These are phyloP conservation scores for Nomada hirtipes DNA, from an alignment of 2,888 invertebrate species.

Conservation along the genomic window DNA sequence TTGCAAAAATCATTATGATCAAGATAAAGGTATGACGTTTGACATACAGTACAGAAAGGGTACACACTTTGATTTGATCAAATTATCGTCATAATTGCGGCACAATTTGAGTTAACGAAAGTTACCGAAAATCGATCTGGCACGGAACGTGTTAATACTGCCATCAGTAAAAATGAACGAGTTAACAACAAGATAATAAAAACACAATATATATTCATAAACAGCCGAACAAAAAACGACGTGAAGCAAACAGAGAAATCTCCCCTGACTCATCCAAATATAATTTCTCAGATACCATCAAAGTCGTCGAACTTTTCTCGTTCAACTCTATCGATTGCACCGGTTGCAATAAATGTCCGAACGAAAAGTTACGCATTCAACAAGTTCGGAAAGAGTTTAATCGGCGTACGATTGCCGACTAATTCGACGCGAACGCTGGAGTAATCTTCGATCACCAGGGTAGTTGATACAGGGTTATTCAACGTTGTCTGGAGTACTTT, in stretches of 20 bases:
- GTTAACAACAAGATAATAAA: too few relatives aligned
- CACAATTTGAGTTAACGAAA: too few relatives aligned
- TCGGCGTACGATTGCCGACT: constrained; percentile 33
- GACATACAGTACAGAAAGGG: too few relatives aligned
- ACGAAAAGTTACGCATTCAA: constrained; percentile 44
- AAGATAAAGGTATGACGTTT: too few relatives aligned
- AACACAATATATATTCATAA: neutral
- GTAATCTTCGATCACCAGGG: constrained; percentile 33
- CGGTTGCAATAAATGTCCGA: constrained; percentile 10
- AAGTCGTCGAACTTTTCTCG: constrained; percentile 35
- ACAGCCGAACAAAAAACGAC: neutral
- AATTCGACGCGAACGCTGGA: constrained; percentile 40
- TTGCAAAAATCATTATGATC: too few relatives aligned
- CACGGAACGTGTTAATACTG: too few relatives aligned
- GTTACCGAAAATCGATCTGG: too few relatives aligned
- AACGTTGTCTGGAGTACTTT: constrained; percentile 20
- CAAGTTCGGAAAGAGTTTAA: constrained; percentile 47
- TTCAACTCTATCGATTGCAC: constrained; percentile 38
- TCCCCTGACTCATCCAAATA: constrained; percentile 5
- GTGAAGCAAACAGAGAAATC: neutral
- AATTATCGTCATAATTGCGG: too few relatives aligned
- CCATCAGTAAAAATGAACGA: too few relatives aligned
- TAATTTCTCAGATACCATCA: constrained; percentile 4
- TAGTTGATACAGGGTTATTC: constrained; percentile 46
- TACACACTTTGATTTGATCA: too few relatives aligned